These are phyloP conservation scores for Sinhomidia bicolor DNA, from an alignment of 2,888 invertebrate genomes.

Conservation along the genomic window DNA sequence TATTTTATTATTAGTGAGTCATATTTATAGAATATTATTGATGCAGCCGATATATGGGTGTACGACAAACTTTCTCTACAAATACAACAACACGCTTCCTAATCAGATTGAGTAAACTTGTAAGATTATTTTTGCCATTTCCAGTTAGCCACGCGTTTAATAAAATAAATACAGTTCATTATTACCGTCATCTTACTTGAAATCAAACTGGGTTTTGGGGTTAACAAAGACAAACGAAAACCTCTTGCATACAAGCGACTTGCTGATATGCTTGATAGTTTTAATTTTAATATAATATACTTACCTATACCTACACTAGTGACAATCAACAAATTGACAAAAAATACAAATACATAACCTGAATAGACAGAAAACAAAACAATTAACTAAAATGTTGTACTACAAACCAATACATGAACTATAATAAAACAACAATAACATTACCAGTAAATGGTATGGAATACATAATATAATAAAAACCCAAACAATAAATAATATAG, in stretches of 20 bases:
- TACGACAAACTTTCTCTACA: too few species aligned
- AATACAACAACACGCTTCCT: background rate
- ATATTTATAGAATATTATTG: background rate
- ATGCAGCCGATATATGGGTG: background rate
- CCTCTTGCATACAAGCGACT: too few species aligned
- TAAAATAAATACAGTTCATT: too few species aligned
- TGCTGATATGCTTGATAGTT: too few species aligned
- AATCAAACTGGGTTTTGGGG: too few species aligned
- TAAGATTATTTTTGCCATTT: background rate
- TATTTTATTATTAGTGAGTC: conserved; percentile 21
- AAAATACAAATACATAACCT: background rate
- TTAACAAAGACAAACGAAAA: too few species aligned
- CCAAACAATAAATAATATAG: conserved; percentile 11
- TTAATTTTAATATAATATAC: background rate
- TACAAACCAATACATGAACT: background rate
- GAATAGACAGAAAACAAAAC: background rate
- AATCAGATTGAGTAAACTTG: background rate
- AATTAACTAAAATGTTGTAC: background rate
- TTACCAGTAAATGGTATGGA: too few species aligned
- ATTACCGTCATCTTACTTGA: too few species aligned
- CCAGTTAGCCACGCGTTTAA: too few species aligned
- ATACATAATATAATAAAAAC: background rate
- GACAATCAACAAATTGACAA: background rate
- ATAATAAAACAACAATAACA: background rate
- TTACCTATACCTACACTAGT: background rate